Evolutionary conservation across 1,140 invertebrate species (phyloP), one percentile per base, ranked within the genome.

Genomic region (Dendroctonus valens): DNA sequence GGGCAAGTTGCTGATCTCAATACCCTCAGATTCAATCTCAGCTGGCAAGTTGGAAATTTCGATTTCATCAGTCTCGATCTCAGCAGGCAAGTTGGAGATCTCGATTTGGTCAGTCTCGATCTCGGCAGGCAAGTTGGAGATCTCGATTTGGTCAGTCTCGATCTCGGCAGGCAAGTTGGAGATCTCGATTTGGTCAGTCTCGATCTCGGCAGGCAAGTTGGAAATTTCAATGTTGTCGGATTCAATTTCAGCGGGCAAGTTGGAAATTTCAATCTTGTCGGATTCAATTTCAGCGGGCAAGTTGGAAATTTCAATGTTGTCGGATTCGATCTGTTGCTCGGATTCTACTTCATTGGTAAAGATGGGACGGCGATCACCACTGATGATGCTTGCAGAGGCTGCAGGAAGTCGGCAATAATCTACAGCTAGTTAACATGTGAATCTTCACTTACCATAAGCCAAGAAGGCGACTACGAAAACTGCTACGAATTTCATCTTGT

Each of bases 11-110:
- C 26, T 39, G 3, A 41, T 41, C 3, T 55, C 53, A 14, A 55
- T 55, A 7, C 14, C 9, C 4, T 55, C 53, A 4, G 11, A 11
- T 39, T 39, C 53, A 38, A 59, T 48, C 38, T 44, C 41, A 46
- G 41, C 58, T 11, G 58, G 58, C 15, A 59, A 48, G 12, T 59
- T 42, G 40, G 14, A 46, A 39, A 59, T 59, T 48, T 59, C 41
- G 6, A 48, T 38, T 11, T 59, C 7, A 14, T 46, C 58, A 14
- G 39, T 11, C 15, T 60, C 59, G 7, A 60, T 41, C 9, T 40
- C 1, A 8, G 7, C 5, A 8, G 60, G 60, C 5, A 62, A 26
- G 41, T 62, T 62, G 60, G 44, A 51, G 26, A 62, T 62, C 39
- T 62, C 49, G 7, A 52, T 14, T 6, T 41, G 1, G 4, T 11